Evolutionary conservation across 2,113 vertebrate species (phyloP), one percentile per base, ranked within the genome.

Genomic region (Ellobius talpinus): DNA sequence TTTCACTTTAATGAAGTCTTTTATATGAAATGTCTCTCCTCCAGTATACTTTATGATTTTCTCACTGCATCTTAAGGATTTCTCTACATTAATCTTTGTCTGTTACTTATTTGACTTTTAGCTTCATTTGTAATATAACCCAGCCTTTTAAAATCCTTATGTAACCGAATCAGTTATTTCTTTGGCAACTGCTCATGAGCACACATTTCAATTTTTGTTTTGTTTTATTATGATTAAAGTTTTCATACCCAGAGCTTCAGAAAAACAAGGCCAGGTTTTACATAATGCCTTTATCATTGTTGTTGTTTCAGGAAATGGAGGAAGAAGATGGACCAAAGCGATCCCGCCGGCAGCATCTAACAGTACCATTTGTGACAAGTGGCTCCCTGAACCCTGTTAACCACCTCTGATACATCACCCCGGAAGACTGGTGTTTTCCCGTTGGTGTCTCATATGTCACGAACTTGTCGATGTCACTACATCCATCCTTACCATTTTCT

Each of bases 1-100:
- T 92, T 94, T 89, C 42, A 79, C 65, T 87, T 86, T 94, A 79
- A 55, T 96, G 66, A 85, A 42, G 66, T 39, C 50, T 82, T 58
- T 66, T 17, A 52, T 3, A 58, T n/a, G 17, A 45, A 16, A 52
- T 26, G 4, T 26, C 42, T 66, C 81, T 58, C 79, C 66, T 77
- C 21, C 52, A 77, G 36, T 86, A 81, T 61, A 61, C 19, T 61
- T 84, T 52, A 65, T 87, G 14, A 7, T 91, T 93, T 70, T 82
- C 26, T 85, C 89, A 47, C n/a, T 84, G n/a, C n/a, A 87, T 73
- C n/a, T 52, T 7, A 33, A 47, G 3, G 21, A 92, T 55, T 61
- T 82, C 74, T 73, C 81, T 84, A 31, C 66, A 89, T 89, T 55
- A 89, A 89, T 93, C 29, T 31, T 84, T 63, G 14, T 47, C 63